Evolutionary conservation across 2,888 invertebrate species (phyloP).

Genomic region (Petrophora chlorosata): DNA sequence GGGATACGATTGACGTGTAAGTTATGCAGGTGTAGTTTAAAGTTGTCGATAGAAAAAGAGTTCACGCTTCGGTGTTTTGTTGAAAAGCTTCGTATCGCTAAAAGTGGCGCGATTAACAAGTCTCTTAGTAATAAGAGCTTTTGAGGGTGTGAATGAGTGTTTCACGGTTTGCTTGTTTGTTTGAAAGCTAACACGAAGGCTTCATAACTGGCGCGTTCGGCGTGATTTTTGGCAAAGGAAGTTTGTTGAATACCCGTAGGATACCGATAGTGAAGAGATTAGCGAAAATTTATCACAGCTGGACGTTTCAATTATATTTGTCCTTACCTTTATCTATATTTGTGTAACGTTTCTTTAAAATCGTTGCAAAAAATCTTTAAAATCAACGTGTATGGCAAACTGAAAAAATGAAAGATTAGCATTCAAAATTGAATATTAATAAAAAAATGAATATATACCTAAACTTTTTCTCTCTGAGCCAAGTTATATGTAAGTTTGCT

Average conservation of each 20-base stretch:
- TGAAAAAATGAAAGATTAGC: too few relatives aligned
- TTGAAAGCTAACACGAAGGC: slow-evolving; percentile 48
- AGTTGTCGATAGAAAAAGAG: slow-evolving; percentile 35
- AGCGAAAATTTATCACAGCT: slow-evolving; percentile 11
- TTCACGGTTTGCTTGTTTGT: slow-evolving; percentile 55
- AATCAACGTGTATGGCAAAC: too few relatives aligned
- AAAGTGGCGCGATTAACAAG: slow-evolving; percentile 66
- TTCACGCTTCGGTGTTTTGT: slow-evolving; percentile 62
- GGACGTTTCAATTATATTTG: slow-evolving; percentile 18
- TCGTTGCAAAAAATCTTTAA: background rate
- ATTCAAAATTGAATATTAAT: too few relatives aligned
- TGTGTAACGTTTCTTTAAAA: background rate
- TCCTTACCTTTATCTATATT: slow-evolving; percentile 6
- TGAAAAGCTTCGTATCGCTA: slow-evolving; percentile 51
- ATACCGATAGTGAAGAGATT: slow-evolving; percentile 7
- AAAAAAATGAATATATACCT: too few relatives aligned
- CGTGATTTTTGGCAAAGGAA: slow-evolving; percentile 53
- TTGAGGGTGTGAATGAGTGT: slow-evolving; percentile 56
- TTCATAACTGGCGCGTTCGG: slow-evolving; percentile 38
- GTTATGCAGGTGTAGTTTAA: slow-evolving; percentile 6
- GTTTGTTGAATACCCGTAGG: slow-evolving; percentile 18
- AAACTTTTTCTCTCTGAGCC: too few relatives aligned
- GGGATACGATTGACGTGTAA: slow-evolving; percentile 14
- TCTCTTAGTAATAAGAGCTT: slow-evolving; percentile 48
- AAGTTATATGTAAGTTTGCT: too few relatives aligned